phyloP scores from a whole-genome alignment of 2,797 vertebrate genomes.

The Helarctos malayanus region DNA sequence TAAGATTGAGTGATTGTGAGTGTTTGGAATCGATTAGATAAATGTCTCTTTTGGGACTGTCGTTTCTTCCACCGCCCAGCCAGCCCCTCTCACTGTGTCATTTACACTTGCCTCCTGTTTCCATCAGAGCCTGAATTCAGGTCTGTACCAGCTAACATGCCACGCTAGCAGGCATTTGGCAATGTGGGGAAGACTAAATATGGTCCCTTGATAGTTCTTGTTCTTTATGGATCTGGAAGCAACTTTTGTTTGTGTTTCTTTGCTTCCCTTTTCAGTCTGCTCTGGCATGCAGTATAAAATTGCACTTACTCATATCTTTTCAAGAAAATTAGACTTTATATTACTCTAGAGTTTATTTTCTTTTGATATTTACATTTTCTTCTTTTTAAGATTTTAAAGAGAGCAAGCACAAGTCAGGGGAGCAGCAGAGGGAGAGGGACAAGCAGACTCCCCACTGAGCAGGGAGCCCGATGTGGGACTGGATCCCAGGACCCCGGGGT shows the following conservation, averaged over 20 bases:
- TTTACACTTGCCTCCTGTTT: not conserved
- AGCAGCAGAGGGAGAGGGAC: not conserved
- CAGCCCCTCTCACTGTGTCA: not conserved
- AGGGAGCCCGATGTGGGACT: not conserved
- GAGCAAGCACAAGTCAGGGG: not conserved
- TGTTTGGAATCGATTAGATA: slow-evolving; percentile 33
- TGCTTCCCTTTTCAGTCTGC: not conserved
- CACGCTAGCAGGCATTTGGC: not conserved
- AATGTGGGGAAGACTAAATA: not conserved
- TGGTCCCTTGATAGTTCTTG: not conserved
- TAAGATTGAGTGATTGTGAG: slow-evolving; percentile 18
- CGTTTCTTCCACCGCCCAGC: not conserved
- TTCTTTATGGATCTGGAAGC: not conserved
- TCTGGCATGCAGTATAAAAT: not conserved
- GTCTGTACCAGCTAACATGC: not conserved
- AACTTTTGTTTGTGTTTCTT: not conserved
- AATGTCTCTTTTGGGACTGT: not conserved
- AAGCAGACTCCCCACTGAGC: not conserved
- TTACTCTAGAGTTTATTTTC: slow-evolving; percentile 9
- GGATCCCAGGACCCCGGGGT: not conserved
- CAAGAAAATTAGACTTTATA: not conserved
- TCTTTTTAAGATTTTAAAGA: not conserved
- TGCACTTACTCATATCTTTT: not conserved
- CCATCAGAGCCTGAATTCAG: not conserved
- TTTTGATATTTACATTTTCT: not conserved